phyloP scores from a whole-genome alignment of 2,888 invertebrate genomes.

The Netelia virgata region DNA sequence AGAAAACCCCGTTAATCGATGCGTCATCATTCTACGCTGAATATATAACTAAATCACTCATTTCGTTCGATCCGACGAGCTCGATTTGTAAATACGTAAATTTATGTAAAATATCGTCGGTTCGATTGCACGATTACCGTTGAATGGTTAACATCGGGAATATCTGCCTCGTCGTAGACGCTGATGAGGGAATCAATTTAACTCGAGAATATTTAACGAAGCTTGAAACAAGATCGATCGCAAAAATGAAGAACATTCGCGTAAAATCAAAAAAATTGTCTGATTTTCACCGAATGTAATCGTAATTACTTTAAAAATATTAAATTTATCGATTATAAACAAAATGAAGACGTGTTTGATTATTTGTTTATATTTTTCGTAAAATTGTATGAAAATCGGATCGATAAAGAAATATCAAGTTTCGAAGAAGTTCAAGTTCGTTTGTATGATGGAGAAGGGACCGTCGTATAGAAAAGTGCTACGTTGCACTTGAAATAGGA shows the following conservation, averaged over 20 bases:
- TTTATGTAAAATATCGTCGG: conserved; percentile 19
- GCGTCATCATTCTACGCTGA: conserved; percentile 26
- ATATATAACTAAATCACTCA: conserved; percentile 20
- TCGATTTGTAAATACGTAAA: conserved; percentile 36
- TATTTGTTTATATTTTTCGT: too few species aligned
- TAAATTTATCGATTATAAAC: too few species aligned
- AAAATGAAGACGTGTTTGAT: too few species aligned
- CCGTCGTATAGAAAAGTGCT: background rate
- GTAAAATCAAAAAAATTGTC: too few species aligned
- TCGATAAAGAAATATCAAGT: too few species aligned
- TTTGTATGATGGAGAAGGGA: background rate
- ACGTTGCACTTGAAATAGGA: conserved; percentile 10
- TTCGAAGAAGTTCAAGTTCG: background rate
- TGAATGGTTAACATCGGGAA: conserved; percentile 1
- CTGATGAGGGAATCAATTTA: too few species aligned
- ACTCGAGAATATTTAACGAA: too few species aligned
- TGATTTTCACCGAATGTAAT: too few species aligned
- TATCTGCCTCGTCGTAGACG: background rate
- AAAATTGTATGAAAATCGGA: too few species aligned
- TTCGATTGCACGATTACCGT: conserved; percentile 1
- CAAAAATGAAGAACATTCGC: too few species aligned
- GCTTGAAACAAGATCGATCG: too few species aligned
- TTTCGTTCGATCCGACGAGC: conserved; percentile 15
- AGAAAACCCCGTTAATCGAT: conserved; percentile 32
- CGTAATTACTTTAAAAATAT: too few species aligned